Evolutionary conservation across 2,797 vertebrate species (phyloP), one percentile per base, ranked within the genome.

Genomic region (Phoebastria nigripes): DNA sequence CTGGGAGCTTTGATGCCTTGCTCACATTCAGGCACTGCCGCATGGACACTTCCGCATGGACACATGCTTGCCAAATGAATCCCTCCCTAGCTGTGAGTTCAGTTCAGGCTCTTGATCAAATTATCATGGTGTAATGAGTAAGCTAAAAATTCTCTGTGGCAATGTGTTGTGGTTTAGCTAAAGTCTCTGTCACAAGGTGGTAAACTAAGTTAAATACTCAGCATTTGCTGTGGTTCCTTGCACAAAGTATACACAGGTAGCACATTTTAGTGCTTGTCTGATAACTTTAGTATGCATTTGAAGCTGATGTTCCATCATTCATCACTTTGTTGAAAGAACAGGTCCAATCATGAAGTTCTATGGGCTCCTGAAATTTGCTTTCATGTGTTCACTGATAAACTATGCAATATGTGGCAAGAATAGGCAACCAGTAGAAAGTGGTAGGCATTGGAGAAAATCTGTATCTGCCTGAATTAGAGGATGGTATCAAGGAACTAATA

Each of bases 21-120:
- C n/a, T 31, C 6, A 22, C 33, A 17, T 67, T 88, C 65, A 17
- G 28, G 31, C 28, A 63, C 5, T 35, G 83, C 11, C 1, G 5
- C 0, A 1, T 58, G 35, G 11, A 76, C 2, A 1, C 37, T 37
- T 37, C 11, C 1, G 5, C 0, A 1, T 58, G 35, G 9, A 76
- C 2, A 1, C 37, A 39, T 3, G 13, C 25, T 26, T 62, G 11
- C 12, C 55, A 31, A 9, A n/a, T n/a, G 15, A 67, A 52, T 47
- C 37, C 20, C 19, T 72, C 31, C 26, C 49, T 82, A 31, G 19
- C 44, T n/a, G 14, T 46, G 42, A 56, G 15, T 58, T 69, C 44
- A 26, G 3, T 52, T 72, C 63, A 77, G 47, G 9, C 11, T 7
- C 42, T 76, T 51, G 26, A 51, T 71, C 63, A 81, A 56, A 61